Evolutionary conservation across 1,140 invertebrate species (phyloP).

Genomic region (Atta texana): DNA sequence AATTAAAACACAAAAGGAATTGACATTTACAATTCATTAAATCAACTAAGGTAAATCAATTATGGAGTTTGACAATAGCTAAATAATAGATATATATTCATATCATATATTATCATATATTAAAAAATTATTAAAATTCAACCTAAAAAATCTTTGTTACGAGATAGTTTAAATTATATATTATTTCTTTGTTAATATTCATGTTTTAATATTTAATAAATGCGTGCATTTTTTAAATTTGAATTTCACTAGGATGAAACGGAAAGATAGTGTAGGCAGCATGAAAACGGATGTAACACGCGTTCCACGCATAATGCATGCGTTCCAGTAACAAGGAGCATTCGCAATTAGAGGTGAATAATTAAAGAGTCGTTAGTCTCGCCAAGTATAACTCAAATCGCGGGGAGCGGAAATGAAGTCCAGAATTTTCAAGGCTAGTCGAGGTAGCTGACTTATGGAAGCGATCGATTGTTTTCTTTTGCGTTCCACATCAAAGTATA

Average conservation of each 20-base stretch:
- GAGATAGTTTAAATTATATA: neutral
- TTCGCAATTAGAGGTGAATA: slow-evolving; percentile 71
- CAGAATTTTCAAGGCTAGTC: slow-evolving; percentile 44
- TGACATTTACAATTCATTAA: neutral
- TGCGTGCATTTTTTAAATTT: neutral
- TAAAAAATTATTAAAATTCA: neutral
- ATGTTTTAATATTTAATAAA: slow-evolving; percentile 34
- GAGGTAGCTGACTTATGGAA: slow-evolving; percentile 50
- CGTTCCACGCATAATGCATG: slow-evolving; percentile 59
- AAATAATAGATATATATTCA: neutral
- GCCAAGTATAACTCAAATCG: slow-evolving; percentile 47
- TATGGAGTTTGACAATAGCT: neutral
- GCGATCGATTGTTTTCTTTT: slow-evolving; percentile 62
- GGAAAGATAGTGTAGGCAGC: slow-evolving; percentile 21
- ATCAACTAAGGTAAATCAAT: neutral
- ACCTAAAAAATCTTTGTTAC: neutral
- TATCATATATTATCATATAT: neutral
- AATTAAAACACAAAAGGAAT: slow-evolving; percentile 11
- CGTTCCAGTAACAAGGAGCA: slow-evolving; percentile 68
- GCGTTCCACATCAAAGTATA: slow-evolving; percentile 44
- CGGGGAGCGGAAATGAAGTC: slow-evolving; percentile 47
- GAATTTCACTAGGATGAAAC: slow-evolving; percentile 10
- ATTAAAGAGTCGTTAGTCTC: slow-evolving; percentile 72
- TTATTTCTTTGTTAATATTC: neutral
- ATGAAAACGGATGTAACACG: slow-evolving; percentile 52